phyloP scores from a whole-genome alignment of 1,140 invertebrate species.

The Hypothenemus hampei region DNA sequence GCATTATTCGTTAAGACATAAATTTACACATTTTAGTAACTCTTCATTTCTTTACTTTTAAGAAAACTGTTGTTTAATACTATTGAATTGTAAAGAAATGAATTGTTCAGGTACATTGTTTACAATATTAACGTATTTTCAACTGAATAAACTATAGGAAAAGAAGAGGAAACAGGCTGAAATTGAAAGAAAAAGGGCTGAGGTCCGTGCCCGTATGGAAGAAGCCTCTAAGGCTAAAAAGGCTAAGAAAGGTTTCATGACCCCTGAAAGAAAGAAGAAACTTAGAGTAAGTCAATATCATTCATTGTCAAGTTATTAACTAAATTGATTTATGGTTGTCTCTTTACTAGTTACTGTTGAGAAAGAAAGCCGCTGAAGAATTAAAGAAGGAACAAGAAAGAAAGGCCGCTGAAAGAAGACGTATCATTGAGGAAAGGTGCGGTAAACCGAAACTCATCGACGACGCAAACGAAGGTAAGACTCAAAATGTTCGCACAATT shows the following conservation, averaged over 20 bases:
- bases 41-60: too few relatives aligned
- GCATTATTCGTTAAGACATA: too few relatives aligned
- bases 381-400: slow-evolving; percentile 98
- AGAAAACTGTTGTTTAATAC: too few relatives aligned
- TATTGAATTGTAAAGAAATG: too few relatives aligned
- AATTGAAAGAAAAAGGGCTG: slow-evolving; percentile 90
- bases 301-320: too few relatives aligned
- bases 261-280: slow-evolving; percentile 97
- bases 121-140: neutral
- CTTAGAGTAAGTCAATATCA: slow-evolving; percentile 83
- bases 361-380: slow-evolving; percentile 99
- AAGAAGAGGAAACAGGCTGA: slow-evolving; percentile 92
- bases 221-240: slow-evolving; percentile 93
- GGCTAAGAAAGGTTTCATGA: slow-evolving; percentile 98
- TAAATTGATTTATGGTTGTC: too few relatives aligned
- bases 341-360: slow-evolving; percentile 77
- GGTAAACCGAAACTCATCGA: slow-evolving; percentile 86
- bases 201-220: slow-evolving; percentile 93
- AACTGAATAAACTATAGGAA: slow-evolving; percentile 59
- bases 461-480: slow-evolving; percentile 84
- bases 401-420: slow-evolving; percentile 95
- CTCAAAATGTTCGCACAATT: neutral
- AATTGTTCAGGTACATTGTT: too few relatives aligned
- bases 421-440: slow-evolving; percentile 93
- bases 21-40: too few relatives aligned